Evolutionary conservation across 1,140 invertebrate genomes (phyloP), one percentile per base, ranked within the genome.

Genomic region (Aphis gossypii): DNA sequence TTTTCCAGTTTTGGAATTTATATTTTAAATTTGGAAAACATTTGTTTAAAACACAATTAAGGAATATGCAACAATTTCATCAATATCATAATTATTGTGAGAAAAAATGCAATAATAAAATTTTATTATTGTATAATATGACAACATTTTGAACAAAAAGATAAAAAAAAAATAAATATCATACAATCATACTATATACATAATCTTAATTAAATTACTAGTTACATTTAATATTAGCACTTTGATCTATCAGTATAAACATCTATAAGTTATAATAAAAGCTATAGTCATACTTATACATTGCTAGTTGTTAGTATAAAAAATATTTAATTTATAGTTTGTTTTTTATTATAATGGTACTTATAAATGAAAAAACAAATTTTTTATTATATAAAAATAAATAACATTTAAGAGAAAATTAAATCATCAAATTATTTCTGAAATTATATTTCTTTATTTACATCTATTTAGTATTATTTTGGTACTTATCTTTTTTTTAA

Each of bases 191-290:
- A 51, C 25, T 48, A 48, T n/a, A 51, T 56, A 54, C n/a, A 54
- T 54, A 89, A 38, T 38, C 25, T 60, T 90, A 60, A 90, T 60
- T 90, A 44, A 56, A 90, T 60, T 60, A 90, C 54, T 41, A 60
- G 21, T 25, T 68, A 68, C 60, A 68, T 90, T 68, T 68, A 60
- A 44, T 90, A 90, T 90, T 90, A 90, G 89, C 89, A 90, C 89
- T 90, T 90, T 90, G 89, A 90, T 68, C 38, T 90, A 89, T 89
- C 6, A 90, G 3, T 54, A 54, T 38, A 88, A n/a, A 88, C 30
- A 48, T 89, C 11, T 23, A 38, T 41, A 54, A 76, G 14, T n/a
- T 76, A 76, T 76, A 76, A n/a, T 68, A n/a, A 68, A 14, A n/a
- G 60, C 3, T 68, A 68, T 68, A n/a, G 30, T 76, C 2, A 76